Conservation (phyloP, 2,113 vertebrate species). For the Haliaeetus leucogaster region DNA sequence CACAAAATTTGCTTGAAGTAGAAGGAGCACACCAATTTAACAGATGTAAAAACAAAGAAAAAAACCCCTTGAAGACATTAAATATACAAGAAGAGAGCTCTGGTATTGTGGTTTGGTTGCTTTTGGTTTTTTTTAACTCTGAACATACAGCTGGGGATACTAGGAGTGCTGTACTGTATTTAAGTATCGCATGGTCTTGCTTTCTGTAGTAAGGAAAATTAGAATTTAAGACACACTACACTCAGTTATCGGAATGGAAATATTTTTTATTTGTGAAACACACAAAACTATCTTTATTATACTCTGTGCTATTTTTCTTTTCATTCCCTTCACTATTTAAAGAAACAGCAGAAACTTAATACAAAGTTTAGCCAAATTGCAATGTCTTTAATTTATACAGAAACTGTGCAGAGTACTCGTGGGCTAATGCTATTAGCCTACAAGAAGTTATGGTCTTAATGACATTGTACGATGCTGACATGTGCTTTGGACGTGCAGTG, state of each 20-base stretch:
- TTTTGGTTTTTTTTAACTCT: background rate
- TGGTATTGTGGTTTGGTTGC: background rate
- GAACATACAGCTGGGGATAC: background rate
- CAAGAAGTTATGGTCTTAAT: background rate
- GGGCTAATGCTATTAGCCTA: background rate
- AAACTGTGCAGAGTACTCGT: background rate
- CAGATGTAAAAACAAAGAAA: background rate
- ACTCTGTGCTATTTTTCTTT: background rate
- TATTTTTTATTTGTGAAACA: background rate
- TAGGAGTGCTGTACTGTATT: background rate
- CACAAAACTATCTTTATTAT: background rate
- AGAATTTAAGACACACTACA: background rate
- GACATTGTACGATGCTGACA: background rate
- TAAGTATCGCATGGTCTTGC: background rate
- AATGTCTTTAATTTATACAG: background rate
- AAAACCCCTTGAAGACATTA: background rate
- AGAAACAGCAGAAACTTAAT: background rate
- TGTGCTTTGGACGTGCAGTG: background rate
- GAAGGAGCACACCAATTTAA: background rate
- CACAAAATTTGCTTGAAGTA: background rate
- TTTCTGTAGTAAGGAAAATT: background rate
- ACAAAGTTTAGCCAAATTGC: background rate
- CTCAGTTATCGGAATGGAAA: background rate
- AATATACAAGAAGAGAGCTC: background rate
- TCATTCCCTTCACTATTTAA: background rate